phyloP scores from a whole-genome alignment of 2,113 vertebrate species.

The Muscicapa adusta region DNA sequence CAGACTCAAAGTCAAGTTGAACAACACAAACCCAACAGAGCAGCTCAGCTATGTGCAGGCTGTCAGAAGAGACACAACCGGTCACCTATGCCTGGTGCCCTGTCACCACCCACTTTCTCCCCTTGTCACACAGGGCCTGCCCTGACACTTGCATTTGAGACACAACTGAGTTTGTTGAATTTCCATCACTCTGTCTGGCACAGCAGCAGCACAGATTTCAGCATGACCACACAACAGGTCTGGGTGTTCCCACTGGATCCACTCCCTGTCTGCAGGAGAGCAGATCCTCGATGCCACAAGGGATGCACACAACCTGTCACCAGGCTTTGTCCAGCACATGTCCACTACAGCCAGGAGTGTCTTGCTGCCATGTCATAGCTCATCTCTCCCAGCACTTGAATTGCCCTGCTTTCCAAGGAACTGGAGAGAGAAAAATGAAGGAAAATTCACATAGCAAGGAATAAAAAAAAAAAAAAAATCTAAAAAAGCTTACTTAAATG shows the following conservation, averaged over 20 bases:
- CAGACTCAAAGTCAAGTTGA: accelerated
- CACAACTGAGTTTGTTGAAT: not conserved
- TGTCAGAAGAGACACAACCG: not conserved
- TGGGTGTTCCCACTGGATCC: not conserved
- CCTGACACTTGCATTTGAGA: not conserved
- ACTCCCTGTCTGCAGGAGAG: not conserved
- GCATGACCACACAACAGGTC: accelerated
- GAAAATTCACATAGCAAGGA: not conserved
- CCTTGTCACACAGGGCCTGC: not conserved
- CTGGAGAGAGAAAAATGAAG: not conserved
- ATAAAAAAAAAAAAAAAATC: not conserved
- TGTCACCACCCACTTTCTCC: not conserved
- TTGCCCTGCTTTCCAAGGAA: not conserved
- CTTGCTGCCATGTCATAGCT: not conserved
- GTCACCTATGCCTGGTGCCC: no score
- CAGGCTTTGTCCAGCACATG: not conserved
- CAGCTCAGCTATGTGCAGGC: not conserved
- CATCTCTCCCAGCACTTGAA: not conserved
- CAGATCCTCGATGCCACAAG: accelerated
- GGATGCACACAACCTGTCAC: not conserved
- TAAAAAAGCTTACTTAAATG: not conserved
- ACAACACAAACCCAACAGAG: not conserved
- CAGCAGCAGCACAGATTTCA: not conserved
- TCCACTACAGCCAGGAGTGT: accelerated
- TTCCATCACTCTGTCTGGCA: not conserved